Percentiles rank a stretch among this genome's conserved stretches.
phyloP scores from a whole-genome alignment of 30 jellyfish, hydroid and myxozoan genomes.

The Hydra vulgaris region DNA sequence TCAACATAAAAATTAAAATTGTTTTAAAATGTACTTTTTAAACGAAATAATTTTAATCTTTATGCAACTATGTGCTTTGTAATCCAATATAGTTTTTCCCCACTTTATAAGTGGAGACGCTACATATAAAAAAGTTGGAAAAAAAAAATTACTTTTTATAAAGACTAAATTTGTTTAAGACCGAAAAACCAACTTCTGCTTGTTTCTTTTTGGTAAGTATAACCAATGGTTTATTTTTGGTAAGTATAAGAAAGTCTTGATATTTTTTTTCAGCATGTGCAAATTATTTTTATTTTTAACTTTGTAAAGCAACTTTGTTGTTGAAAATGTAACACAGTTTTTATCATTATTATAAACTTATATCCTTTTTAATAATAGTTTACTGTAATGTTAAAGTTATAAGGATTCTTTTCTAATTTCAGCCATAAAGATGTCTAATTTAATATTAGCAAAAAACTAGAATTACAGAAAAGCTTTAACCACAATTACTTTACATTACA shows the following conservation, averaged over 20 bases:
- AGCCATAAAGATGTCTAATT: not conserved
- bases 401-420: not conserved
- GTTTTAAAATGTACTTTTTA: not conserved
- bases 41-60: not conserved
- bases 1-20: not conserved
- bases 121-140: too few relatives aligned
- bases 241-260: too few relatives aligned
- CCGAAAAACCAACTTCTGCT: too few relatives aligned
- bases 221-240: too few relatives aligned
- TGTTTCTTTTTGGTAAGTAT: too few relatives aligned
- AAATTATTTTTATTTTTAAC: too few relatives aligned
- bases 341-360: not conserved
- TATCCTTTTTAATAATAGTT: not conserved
- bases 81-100: too few relatives aligned
- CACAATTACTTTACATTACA: not conserved
- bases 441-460: not conserved
- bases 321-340: not conserved
- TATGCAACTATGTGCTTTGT: not conserved
- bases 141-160: too few relatives aligned
- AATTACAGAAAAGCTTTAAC: not conserved
- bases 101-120: too few relatives aligned
- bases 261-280: too few relatives aligned
- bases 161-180: too few relatives aligned
- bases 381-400: not conserved
- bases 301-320: not conserved